These are phyloP conservation scores for Alca torda DNA, from an alignment of 2,797 vertebrate genomes.

Conservation along the genomic window DNA sequence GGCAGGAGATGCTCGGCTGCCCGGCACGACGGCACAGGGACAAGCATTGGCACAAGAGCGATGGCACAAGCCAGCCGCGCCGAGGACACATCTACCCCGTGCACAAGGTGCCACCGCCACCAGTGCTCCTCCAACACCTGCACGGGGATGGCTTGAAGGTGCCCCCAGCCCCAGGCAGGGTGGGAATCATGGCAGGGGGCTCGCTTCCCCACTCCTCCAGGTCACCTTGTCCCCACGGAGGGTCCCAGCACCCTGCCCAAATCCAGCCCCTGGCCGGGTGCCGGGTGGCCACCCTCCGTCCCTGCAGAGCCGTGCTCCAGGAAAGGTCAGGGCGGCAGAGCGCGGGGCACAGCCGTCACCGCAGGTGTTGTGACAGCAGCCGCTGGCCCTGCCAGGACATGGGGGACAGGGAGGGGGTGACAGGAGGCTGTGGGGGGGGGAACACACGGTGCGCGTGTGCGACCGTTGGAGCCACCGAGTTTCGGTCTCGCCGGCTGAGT, in stretches of 20 bases:
- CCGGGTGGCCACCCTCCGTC: fast-evolving
- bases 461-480: slow-evolving; percentile 55
- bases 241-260: not conserved
- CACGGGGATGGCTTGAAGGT: fast-evolving
- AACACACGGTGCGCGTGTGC: not conserved
- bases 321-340: not conserved
- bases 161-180: not conserved
- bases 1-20: not conserved
- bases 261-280: not conserved
- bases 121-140: not conserved
- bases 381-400: not conserved
- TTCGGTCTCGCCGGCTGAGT: slow-evolving; percentile 74
- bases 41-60: fast-evolving
- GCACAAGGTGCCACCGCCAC: not conserved
- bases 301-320: not conserved
- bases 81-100: fast-evolving
- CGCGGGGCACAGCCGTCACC: fast-evolving
- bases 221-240: not conserved
- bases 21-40: fast-evolving
- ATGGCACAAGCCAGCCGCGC: not conserved
- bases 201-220: not conserved
- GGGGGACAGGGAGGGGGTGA: not conserved
- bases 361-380: not conserved
- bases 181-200: fast-evolving
- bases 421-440: not conserved